Percentiles rank a stretch among this genome's conserved stretches.
Evolutionary conservation across 1,140 invertebrate genomes (phyloP).

Genomic region (Brachionus rotundiformis): DNA sequence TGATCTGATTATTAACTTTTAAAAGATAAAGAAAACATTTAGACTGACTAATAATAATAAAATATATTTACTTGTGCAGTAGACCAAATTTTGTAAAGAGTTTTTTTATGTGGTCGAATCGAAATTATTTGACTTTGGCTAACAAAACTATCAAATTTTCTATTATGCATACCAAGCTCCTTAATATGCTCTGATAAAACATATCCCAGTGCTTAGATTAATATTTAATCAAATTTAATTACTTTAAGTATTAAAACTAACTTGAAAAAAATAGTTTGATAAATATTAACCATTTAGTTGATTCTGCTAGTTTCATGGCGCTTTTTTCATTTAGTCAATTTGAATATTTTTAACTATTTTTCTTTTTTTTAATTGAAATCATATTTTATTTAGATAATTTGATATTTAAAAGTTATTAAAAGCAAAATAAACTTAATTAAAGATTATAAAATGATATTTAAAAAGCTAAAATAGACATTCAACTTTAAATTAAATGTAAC

Average conservation of each 20-base stretch:
- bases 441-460: background rate
- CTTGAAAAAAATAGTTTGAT: background rate
- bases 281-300: background rate
- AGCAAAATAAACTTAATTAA: background rate
- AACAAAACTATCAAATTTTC: background rate
- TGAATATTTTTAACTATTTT: background rate
- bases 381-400: background rate
- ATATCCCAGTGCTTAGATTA: background rate
- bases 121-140: background rate
- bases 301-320: background rate
- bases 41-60: background rate
- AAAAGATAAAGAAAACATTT: background rate
- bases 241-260: background rate
- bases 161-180: background rate
- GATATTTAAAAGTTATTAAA: background rate
- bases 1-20: background rate
- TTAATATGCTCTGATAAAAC: background rate
- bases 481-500: no score
- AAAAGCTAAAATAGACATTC: background rate
- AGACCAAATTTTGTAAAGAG: constrained; percentile 25
- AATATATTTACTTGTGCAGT: constrained; percentile 3
- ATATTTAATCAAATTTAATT: background rate
- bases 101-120: background rate
- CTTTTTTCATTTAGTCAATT: background rate
- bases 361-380: background rate